These are phyloP conservation scores for Macquaria australasica DNA, from an alignment of 2,113 vertebrate species.

Conservation along the genomic window DNA sequence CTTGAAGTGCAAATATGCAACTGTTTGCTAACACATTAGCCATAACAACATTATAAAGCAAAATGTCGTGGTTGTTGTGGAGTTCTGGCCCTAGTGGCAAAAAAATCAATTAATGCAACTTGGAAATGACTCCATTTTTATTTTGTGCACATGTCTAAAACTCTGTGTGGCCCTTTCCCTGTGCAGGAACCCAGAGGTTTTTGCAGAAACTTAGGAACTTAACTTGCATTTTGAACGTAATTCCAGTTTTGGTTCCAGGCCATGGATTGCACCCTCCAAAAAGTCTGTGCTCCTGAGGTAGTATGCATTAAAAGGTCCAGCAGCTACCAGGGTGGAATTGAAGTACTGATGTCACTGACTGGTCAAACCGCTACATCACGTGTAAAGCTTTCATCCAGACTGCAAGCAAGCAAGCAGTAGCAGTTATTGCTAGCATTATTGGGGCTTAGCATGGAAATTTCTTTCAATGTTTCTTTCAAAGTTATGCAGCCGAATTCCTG, in stretches of 20 bases:
- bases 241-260: conserved; percentile 36
- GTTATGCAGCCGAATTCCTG: conserved; percentile 52
- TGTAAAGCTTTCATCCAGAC: conserved; percentile 15
- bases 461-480: conserved; percentile 7
- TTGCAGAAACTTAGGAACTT: conserved; percentile 31
- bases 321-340: conserved; percentile 2
- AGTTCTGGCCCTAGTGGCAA: background rate
- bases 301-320: conserved; percentile 16
- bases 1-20: background rate
- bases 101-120: conserved; percentile 8
- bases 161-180: conserved; percentile 18
- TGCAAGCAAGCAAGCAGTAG: conserved; percentile 6
- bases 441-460: conserved; percentile 3
- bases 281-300: conserved; percentile 50
- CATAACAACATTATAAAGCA: too few relatives aligned
- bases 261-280: conserved; percentile 7
- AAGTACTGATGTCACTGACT: conserved; percentile 30
- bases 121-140: conserved; percentile 11
- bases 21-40: background rate
- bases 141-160: conserved; percentile 15
- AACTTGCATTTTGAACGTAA: conserved; percentile 1
- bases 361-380: conserved; percentile 19
- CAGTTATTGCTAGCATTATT: background rate
- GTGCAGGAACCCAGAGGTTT: conserved; percentile 37
- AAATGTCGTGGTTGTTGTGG: background rate